phyloP scores from a whole-genome alignment of 2,888 invertebrate genomes.

The Acrobasis consociella region DNA sequence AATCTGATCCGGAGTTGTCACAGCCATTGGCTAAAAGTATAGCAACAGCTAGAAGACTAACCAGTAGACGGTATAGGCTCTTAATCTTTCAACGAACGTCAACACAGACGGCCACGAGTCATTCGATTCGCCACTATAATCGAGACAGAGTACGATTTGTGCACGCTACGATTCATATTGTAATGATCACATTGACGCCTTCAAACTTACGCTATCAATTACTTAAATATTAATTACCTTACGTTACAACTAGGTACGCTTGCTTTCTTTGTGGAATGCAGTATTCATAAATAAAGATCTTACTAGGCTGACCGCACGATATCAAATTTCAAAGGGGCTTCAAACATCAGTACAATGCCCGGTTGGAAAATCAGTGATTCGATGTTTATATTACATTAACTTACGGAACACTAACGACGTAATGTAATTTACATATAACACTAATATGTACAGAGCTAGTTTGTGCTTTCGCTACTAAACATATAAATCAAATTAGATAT shows the following conservation, averaged over 20 bases:
- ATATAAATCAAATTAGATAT: constrained; percentile 48
- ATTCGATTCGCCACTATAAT: constrained; percentile 59
- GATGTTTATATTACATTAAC: constrained; percentile 74
- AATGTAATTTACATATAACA: constrained; percentile 75
- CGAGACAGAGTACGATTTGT: constrained; percentile 73
- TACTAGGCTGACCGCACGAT: constrained; percentile 59
- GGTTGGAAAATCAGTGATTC: constrained; percentile 65
- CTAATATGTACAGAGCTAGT: constrained; percentile 80
- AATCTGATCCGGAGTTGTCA: too few relatives aligned
- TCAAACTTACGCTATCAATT: constrained; percentile 64
- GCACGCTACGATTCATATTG: constrained; percentile 75
- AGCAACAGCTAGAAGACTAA: too few relatives aligned
- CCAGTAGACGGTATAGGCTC: too few relatives aligned
- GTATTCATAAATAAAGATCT: constrained; percentile 72
- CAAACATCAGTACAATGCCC: constrained; percentile 78
- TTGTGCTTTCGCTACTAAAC: constrained; percentile 75
- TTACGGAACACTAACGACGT: constrained; percentile 62
- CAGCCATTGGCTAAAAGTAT: too few relatives aligned
- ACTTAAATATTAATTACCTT: constrained; percentile 60
- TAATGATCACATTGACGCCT: constrained; percentile 79
- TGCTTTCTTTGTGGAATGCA: constrained; percentile 78
- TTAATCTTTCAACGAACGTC: not conserved
- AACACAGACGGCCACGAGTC: constrained; percentile 39
- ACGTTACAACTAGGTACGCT: constrained; percentile 66
- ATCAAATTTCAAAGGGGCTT: constrained; percentile 59